Evolutionary conservation across 2,113 vertebrate species (phyloP), one percentile per base, ranked within the genome.

Genomic region (Nothocercus nigrocapillus): DNA sequence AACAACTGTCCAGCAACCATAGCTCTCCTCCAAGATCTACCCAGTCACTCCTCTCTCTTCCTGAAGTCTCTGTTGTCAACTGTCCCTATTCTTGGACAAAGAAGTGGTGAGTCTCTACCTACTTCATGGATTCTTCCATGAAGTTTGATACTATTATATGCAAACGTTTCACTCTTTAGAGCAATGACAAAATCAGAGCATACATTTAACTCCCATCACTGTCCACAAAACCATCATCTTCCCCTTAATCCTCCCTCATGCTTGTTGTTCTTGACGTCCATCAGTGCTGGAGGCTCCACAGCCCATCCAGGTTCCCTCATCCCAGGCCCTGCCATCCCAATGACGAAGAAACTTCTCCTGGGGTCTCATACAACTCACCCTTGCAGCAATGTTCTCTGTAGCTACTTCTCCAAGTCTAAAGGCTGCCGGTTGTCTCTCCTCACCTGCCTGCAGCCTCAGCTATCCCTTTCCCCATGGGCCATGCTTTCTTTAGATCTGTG

Each of bases 21-120:
- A 45, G 56, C 51, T 72, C 22, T 44, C 8, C 38, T 76, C n/a
- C 66, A 36, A 36, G 67, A 12, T 11, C n/a, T 0, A 0, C 13
- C 32, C 62, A 81, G 34, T 53, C 12, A 28, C 56, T 38, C 25
- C 38, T 77, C 61, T 45, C 45, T 20, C 36, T 42, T 80, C 47
- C 76, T 54, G 30, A 82, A 19, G 13, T 28, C 63, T 62, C 82
- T 7, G 0, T 17, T 38, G 7, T 5, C 24, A 38, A 19, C 49
- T 30, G n/a, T 61, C 40, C 72, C 61, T 62, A n/a, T 32, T 42
- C 25, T 77, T 4, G 0, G 3, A 32, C 81, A 92, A 73, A 49
- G 32, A 2, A 7, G 32, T 38, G 40, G 14, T 19, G 61, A 34
- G 44, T 27, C 16, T 85, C 36, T 67, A 20, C 24, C 47, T 72